A percentile compares a stretch with the other conserved stretches of the same genome.
phyloP scores from a whole-genome alignment of 92 coral and sea anemone genomes.

The Epizoanthus stellaris region DNA sequence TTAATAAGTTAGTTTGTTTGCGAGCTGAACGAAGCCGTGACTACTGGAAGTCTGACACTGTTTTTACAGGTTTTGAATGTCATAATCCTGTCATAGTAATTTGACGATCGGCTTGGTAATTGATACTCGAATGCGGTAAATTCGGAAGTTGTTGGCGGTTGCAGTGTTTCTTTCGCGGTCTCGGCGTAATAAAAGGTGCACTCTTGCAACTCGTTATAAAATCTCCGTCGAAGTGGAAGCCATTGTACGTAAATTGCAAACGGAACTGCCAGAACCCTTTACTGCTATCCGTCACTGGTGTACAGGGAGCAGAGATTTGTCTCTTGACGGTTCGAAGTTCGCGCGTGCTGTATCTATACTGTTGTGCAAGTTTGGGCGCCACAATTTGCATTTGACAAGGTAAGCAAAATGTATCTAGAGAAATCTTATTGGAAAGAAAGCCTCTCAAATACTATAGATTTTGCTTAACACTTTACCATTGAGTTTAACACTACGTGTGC shows the following conservation, averaged over 20 bases:
- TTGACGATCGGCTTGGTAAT: neutral
- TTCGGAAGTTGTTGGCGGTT: slow-evolving; percentile 45
- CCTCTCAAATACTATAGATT: no score
- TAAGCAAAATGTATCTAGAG: neutral
- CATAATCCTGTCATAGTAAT: neutral
- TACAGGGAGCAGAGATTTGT: neutral
- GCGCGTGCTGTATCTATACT: neutral
- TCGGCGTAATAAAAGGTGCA: slow-evolving; percentile 5
- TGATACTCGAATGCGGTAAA: slow-evolving; percentile 42
- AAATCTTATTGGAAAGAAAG: no score
- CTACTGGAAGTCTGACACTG: slow-evolving; percentile 40
- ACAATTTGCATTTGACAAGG: neutral
- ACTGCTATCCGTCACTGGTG: slow-evolving; percentile 6
- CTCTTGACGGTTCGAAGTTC: slow-evolving; percentile 9
- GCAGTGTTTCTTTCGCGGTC: slow-evolving; percentile 15
- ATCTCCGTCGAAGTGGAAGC: neutral
- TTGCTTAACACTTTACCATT: no score
- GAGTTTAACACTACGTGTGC: no score
- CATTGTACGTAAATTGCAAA: slow-evolving; percentile 7
- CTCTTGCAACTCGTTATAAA: neutral
- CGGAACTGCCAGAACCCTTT: neutral
- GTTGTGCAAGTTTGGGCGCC: slow-evolving; percentile 15
- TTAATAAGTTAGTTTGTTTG: no score
- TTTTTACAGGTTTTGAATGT: slow-evolving; percentile 35
- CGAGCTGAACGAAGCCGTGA: slow-evolving; percentile 15